Evolutionary conservation across 1,140 invertebrate genomes (phyloP).

Genomic region (Yoshiicerus persimilis): DNA sequence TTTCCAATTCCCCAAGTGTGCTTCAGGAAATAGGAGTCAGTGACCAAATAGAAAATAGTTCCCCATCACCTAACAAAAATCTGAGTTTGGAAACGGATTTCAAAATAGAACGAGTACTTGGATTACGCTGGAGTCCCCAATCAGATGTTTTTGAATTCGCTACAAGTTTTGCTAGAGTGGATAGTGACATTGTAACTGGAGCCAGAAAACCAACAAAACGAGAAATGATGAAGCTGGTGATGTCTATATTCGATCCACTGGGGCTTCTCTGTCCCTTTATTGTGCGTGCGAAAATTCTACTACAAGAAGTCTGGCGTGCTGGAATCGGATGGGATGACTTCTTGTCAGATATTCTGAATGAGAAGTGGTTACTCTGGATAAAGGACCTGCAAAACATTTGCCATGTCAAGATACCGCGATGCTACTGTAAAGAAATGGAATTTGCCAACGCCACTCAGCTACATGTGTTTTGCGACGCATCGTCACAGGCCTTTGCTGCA

Average conservation of each 20-base stretch:
- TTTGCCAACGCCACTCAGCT: constrained; percentile 36
- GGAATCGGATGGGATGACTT: constrained; percentile 43
- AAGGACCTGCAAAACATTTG: neutral
- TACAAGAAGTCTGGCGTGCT: constrained; percentile 40
- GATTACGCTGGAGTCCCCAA: constrained; percentile 10
- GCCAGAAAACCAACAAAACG: constrained; percentile 34
- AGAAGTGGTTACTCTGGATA: constrained; percentile 43
- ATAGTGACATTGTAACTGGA: neutral
- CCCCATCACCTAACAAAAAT: neutral
- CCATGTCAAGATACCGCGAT: constrained; percentile 27
- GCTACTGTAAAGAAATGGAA: neutral
- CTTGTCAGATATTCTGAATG: neutral
- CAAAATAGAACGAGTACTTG: neutral
- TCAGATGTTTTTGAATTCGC: constrained; percentile 37
- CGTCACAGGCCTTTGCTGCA: constrained; percentile 50
- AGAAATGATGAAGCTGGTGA: constrained; percentile 23
- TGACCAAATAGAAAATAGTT: too few relatives aligned
- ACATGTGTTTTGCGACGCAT: constrained; percentile 51
- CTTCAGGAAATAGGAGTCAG: neutral
- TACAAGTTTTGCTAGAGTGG: neutral
- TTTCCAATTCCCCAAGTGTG: neutral
- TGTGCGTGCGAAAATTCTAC: constrained; percentile 40
- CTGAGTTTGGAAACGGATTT: neutral
- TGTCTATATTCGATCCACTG: constrained; percentile 50
- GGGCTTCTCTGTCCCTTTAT: constrained; percentile 39